Base-by-base conservation (phyloP, 92 coral and sea anemone species). In the Heteractis magnifica region DNA sequence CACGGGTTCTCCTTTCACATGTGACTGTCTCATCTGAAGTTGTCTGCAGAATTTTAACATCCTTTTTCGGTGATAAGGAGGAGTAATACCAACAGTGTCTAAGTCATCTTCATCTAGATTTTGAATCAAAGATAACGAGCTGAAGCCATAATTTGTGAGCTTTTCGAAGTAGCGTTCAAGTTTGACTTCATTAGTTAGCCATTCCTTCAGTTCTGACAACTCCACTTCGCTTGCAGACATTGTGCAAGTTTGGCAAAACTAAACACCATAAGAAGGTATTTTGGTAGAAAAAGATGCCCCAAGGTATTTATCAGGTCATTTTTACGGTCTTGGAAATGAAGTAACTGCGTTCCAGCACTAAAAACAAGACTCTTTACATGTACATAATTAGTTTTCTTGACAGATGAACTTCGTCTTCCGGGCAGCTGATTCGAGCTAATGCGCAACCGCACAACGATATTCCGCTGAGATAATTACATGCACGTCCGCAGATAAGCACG, bases 31-130 rank as follows among this genome's bases (percentile, higher is more conserved):
- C 26, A 81, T 93, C 62, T 83, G 86, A 6, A 97, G 90, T 55
- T 87, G 79, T 79, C 82, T 90, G 72, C 88, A 88, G 76, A 85
- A 92, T 52, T 78, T 86, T 48, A 97, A 75, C 50, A 97, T 56
- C 77, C 99, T 87, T 79, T 82, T 97, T 59, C 99, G 92, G 84
- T 97, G 99, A 72, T 95, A 95, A 15, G 94, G 90, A 50, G 90
- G 88, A 41, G 78, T 83, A 77, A 97, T 92, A 65, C 91, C 95
- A 23, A 97, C 79, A 18, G 75, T 52, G 84, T 94, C 98, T 41
- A 97, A 91, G 12, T 84, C 94, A 75, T 64, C 78, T 59, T 94
- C 98, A 48, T 87, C 83, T 15, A 97, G 82, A 50, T 77, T 79
- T 60, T 82, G 87, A 76, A 98, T 90, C 12, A 82, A 87, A 75